These are phyloP conservation scores for Lepilemur ruficaudatus DNA, from an alignment of 2,797 vertebrate species.

Conservation along the genomic window DNA sequence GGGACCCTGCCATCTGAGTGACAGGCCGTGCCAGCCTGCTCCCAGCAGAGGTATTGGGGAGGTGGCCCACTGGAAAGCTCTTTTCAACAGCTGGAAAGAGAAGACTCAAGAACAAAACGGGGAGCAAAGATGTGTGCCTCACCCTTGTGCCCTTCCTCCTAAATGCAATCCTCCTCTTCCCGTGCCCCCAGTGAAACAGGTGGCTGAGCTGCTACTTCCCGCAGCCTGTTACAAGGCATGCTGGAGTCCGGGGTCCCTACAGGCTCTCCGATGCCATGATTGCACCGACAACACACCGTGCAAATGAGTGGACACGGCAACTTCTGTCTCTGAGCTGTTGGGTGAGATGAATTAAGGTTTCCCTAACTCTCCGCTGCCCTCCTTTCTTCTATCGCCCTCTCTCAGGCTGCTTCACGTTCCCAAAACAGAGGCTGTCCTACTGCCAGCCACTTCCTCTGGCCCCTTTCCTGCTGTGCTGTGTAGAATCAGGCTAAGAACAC, in stretches of 20 bases:
- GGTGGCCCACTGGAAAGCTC: background rate
- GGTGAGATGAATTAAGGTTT: background rate
- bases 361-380: background rate
- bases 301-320: accelerated
- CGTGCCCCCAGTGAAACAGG: background rate
- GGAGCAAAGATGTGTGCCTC: background rate
- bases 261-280: background rate
- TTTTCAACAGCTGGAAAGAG: background rate
- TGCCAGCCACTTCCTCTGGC: background rate
- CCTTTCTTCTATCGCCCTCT: background rate
- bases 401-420: background rate
- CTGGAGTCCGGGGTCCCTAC: accelerated
- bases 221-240: background rate
- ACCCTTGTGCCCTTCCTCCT: background rate
- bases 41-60: background rate
- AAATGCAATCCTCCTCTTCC: background rate
- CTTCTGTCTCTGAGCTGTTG: background rate
- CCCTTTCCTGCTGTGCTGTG: background rate
- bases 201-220: background rate
- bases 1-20: background rate
- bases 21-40: background rate
- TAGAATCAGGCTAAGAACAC: background rate
- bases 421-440: background rate
- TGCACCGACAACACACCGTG: background rate
- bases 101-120: background rate